Evolutionary conservation across 2,113 vertebrate genomes (phyloP).

Genomic region (Bubo blakistoni): DNA sequence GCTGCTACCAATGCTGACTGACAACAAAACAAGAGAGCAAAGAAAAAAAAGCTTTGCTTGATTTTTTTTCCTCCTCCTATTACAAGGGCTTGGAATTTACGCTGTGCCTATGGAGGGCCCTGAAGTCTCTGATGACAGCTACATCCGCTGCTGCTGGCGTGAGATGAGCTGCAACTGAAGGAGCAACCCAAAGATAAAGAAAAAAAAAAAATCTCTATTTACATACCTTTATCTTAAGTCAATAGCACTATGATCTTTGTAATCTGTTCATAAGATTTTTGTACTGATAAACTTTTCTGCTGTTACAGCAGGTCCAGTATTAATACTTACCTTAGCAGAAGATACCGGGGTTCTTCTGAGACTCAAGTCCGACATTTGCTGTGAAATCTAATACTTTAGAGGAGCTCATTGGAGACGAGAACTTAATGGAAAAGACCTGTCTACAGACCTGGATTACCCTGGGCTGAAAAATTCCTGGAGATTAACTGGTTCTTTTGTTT

Average conservation of each 20-base stretch:
- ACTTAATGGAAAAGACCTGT: not conserved
- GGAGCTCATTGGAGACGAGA: not conserved
- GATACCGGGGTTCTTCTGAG: not conserved
- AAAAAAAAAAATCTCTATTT: not conserved
- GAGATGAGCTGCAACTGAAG: not conserved
- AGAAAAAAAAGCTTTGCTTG: not conserved
- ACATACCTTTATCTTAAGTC: not conserved
- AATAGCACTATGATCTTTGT: accelerated
- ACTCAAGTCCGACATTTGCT: not conserved
- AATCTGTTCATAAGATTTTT: not conserved
- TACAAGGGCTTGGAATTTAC: not conserved
- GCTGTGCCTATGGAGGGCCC: not conserved
- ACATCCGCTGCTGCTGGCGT: accelerated
- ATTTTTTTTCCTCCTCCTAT: not conserved
- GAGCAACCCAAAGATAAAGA: not conserved
- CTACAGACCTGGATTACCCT: not conserved
- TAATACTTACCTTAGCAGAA: not conserved
- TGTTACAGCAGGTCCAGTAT: not conserved
- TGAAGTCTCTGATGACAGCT: not conserved
- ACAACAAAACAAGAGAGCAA: not conserved
- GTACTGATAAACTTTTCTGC: not conserved
- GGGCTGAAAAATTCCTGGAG: not conserved
- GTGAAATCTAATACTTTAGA: not conserved
- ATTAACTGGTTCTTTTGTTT: not conserved
- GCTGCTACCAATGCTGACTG: not conserved